Percentiles rank a stretch among this genome's conserved stretches.
Evolutionary conservation across 2,797 vertebrate genomes (phyloP).

Genomic region (Dicrostonyx torquatus): DNA sequence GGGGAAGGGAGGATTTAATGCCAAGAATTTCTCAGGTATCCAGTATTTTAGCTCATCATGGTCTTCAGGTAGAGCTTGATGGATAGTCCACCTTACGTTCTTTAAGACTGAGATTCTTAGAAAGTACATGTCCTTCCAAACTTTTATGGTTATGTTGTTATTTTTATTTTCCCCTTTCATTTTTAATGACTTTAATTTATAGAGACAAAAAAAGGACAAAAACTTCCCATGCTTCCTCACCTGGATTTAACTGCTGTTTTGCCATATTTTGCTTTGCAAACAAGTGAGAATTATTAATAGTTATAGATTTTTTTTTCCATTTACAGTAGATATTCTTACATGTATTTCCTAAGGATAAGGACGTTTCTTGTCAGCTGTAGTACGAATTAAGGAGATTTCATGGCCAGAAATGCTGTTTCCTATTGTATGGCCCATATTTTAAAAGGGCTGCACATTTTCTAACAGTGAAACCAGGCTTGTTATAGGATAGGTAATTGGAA

Average conservation of each 20-base stretch:
- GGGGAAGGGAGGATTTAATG: background rate
- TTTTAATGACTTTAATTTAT: slow-evolving; percentile 42
- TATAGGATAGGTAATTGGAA: background rate
- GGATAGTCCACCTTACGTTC: background rate
- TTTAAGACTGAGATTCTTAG: background rate
- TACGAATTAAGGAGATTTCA: slow-evolving; percentile 13
- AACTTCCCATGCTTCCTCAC: background rate
- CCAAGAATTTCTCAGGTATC: slow-evolving; percentile 12
- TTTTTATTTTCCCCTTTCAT: background rate
- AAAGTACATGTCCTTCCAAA: background rate
- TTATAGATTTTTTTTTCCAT: background rate
- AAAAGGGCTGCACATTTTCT: background rate
- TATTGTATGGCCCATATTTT: background rate
- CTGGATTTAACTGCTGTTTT: background rate
- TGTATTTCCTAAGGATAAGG: slow-evolving; percentile 30
- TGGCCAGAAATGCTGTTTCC: slow-evolving; percentile 26
- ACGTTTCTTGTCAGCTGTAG: background rate
- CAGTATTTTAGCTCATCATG: background rate
- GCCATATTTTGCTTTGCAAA: background rate
- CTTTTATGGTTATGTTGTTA: background rate
- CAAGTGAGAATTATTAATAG: slow-evolving; percentile 2
- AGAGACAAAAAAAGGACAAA: background rate
- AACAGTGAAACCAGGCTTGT: background rate
- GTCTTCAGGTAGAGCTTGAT: background rate
- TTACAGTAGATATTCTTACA: slow-evolving; percentile 5